Base-by-base conservation (phyloP, 2,113 vertebrate genomes). In the Hydrochoerus hydrochaeris region DNA sequence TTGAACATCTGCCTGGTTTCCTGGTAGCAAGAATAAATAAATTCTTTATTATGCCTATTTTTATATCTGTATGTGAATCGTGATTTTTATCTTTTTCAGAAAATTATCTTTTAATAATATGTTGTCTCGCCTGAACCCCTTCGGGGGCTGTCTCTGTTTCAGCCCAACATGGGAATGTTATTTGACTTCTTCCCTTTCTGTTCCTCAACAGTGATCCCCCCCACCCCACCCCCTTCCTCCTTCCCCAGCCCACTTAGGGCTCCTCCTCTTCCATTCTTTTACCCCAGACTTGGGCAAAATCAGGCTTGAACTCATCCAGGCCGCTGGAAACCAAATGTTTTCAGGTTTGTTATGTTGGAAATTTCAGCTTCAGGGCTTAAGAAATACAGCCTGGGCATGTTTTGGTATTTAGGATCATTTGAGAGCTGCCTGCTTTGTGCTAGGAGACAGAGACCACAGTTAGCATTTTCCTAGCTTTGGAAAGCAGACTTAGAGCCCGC, bases 301-400 rank as follows among this genome's bases (percentile, higher is more conserved):
- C 94, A 95, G 94, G 77, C 92, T 95, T 87, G 90, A 93, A 95
- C 85, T 85, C 63, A 97, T 93, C 90, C 80, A 52, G 90, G 54
- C 90, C 94, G 90, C 95, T 97, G 92, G 97, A 97, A 97, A 97
- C 94, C 95, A 96, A 96, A 95, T 97, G 92, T 97, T 96, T 93
- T 30, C 88, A 92, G 88, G 77, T 95, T 97, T 96, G 96, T 90
- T 97, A 77, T 94, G 93, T 90, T 97, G 97, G 95, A 94, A 97
- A 94, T 96, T 97, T 97, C 92, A 94, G 77, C 92, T 94, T 84
- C 71, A 69, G 69, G 71, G 71, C 96, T 95, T 58, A 88, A 95
- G 96, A 96, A 94, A 85, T 44, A 77, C 32, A 97, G 96, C 95
- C 96, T 85, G 94, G 96, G 90, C 97, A 95, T 97, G 96, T 95